Evolutionary conservation across 2,113 vertebrate genomes (phyloP).

Genomic region (Hippopotamus amphibius): DNA sequence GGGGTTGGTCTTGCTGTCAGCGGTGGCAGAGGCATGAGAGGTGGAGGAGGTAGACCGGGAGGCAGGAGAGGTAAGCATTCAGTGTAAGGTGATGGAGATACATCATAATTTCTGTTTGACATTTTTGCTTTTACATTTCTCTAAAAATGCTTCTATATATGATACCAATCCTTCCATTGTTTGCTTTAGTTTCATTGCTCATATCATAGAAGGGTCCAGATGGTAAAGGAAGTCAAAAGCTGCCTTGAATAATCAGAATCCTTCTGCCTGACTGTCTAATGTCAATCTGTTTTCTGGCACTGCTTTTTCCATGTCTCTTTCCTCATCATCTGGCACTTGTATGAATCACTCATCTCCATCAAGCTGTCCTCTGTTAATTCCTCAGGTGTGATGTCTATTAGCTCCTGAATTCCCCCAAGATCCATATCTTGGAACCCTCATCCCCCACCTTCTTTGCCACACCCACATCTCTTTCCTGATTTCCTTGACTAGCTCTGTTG

Average conservation of each 20-base stretch:
- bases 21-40: background rate
- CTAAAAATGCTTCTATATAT: no score
- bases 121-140: no score
- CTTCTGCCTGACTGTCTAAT: background rate
- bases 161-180: background rate
- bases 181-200: background rate
- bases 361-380: background rate
- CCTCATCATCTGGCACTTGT: background rate
- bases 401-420: background rate
- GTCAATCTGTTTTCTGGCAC: background rate
- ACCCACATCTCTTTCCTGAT: background rate
- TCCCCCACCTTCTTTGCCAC: accelerated
- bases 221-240: background rate
- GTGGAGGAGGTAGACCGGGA: background rate
- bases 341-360: background rate
- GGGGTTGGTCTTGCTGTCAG: background rate
- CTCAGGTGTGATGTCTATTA: background rate
- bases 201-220: background rate
- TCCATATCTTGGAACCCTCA: background rate
- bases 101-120: background rate
- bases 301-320: background rate
- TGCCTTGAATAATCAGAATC: background rate
- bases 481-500: background rate
- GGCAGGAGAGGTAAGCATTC: background rate
- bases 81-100: background rate